phyloP scores from a whole-genome alignment of 2,888 invertebrate species.

The Mamestra brassicae region DNA sequence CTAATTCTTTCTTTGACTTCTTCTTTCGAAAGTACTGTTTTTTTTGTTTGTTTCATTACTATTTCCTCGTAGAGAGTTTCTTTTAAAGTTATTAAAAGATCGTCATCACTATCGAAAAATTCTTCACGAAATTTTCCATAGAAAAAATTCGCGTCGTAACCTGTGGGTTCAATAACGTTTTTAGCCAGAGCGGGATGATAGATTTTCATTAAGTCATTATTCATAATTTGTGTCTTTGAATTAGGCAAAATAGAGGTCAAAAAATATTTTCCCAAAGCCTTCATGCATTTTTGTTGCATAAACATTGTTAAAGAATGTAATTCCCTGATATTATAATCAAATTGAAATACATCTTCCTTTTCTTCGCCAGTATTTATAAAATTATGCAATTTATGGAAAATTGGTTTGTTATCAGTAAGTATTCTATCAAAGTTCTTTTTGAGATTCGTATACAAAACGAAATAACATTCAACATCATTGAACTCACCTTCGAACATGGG shows the following conservation, averaged over 20 bases:
- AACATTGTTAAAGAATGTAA: conserved; percentile 63
- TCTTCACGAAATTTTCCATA: conserved; percentile 64
- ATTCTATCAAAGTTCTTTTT: conserved; percentile 65
- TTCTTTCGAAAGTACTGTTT: conserved; percentile 50
- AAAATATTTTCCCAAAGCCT: conserved; percentile 65
- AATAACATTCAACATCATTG: conserved; percentile 65
- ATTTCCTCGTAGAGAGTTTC: conserved; percentile 66
- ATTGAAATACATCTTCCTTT: conserved; percentile 65
- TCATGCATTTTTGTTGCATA: conserved; percentile 66
- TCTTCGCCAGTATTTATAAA: conserved; percentile 64
- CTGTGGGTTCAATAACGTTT: conserved; percentile 63
- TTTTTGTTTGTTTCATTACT: conserved; percentile 58
- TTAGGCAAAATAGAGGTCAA: conserved; percentile 65
- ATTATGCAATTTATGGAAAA: conserved; percentile 62
- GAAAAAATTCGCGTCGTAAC: conserved; percentile 21
- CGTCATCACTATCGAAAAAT: conserved; percentile 67
- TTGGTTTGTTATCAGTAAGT: conserved; percentile 39
- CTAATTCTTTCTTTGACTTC: conserved; percentile 54
- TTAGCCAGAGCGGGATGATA: conserved; percentile 71
- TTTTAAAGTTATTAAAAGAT: conserved; percentile 57
- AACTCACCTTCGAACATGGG: conserved; percentile 70
- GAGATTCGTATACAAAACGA: conserved; percentile 71
- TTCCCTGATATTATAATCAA: conserved; percentile 62
- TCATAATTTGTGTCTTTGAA: conserved; percentile 64
- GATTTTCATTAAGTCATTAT: conserved; percentile 67